These are phyloP conservation scores for Lutjanus erythropterus DNA, from an alignment of 2,113 vertebrate genomes.

Conservation along the genomic window DNA sequence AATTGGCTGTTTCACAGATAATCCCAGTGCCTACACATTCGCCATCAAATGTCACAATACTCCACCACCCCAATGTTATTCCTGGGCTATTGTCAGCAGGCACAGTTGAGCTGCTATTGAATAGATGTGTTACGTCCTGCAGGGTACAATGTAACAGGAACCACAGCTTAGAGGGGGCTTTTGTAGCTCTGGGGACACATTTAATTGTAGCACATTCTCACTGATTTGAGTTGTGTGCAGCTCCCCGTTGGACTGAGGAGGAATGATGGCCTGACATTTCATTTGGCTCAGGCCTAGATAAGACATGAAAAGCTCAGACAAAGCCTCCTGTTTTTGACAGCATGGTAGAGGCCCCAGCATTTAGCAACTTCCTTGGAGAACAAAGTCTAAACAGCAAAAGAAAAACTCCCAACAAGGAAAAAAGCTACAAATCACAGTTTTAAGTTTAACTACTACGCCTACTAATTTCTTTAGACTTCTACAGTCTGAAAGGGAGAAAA, in stretches of 20 bases:
- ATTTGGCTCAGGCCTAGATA: conserved; percentile 60
- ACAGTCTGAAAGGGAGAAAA: not conserved
- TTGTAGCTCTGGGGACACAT: conserved; percentile 62
- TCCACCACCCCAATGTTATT: conserved; percentile 51
- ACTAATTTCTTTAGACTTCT: conserved; percentile 14
- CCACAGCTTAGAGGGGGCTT: conserved; percentile 56
- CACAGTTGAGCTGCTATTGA: conserved; percentile 54
- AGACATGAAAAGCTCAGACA: conserved; percentile 68
- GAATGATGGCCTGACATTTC: conserved; percentile 63
- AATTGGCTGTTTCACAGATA: conserved; percentile 53
- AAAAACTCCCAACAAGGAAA: conserved; percentile 18
- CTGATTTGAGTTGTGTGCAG: conserved; percentile 39
- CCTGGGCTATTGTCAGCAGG: conserved; percentile 49
- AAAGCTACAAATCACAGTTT: conserved; percentile 4
- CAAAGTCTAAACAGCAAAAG: conserved; percentile 42
- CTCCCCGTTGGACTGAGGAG: conserved; percentile 39
- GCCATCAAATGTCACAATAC: conserved; percentile 70
- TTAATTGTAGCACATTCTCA: conserved; percentile 67
- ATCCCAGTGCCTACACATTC: conserved; percentile 53
- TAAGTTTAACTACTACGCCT: conserved; percentile 10
- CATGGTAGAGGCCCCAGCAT: conserved; percentile 6
- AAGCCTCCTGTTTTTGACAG: conserved; percentile 48
- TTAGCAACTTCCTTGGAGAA: conserved; percentile 33
- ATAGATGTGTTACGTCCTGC: conserved; percentile 58
- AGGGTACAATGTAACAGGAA: conserved; percentile 60